Percentiles rank a stretch among this genome's conserved stretches.
Conservation (phyloP, 30 jellyfish, hydroid and myxozoan species). For the Clytia hemisphaerica region DNA sequence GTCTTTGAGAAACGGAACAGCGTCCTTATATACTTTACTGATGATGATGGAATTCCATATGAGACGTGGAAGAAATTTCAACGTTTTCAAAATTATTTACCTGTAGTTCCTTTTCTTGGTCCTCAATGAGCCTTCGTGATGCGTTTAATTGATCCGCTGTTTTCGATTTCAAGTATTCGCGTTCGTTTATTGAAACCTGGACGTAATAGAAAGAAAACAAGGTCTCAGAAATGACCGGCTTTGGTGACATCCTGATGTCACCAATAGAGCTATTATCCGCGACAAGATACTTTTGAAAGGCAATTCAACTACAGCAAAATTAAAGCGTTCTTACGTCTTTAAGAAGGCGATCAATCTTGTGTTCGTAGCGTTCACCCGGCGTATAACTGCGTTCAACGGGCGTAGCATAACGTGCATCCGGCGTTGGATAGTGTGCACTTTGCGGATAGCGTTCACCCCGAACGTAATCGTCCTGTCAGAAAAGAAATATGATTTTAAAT, state of each 20-base stretch:
- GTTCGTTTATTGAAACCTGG: conserved; percentile 22
- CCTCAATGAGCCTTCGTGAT: conserved; percentile 66
- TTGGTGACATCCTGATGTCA: background rate
- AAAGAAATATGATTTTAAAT: too few species aligned
- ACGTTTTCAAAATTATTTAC: too few species aligned
- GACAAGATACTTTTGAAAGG: background rate
- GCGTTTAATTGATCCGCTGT: conserved; percentile 75
- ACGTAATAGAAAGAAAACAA: background rate
- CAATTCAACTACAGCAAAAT: background rate
- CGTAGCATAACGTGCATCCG: background rate
- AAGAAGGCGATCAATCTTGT: background rate
- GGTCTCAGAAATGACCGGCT: background rate
- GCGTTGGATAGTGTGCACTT: background rate
- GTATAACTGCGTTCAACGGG: too few species aligned
- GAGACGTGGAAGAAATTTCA: too few species aligned
- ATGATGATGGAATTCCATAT: too few species aligned
- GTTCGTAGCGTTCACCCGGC: conserved; percentile 2
- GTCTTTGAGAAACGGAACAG: conserved; percentile 4
- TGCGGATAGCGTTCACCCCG: background rate
- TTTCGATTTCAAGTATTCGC: conserved; percentile 16
- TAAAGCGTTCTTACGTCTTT: conserved; percentile 7
- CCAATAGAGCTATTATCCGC: background rate
- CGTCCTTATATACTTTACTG: too few species aligned
- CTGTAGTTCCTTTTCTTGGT: conserved; percentile 74
- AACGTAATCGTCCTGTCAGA: too few species aligned